Percentiles rank a stretch among this genome's conserved stretches.
These are phyloP conservation scores for Platycercus adscitus DNA, from an alignment of 2,113 vertebrate species.

Conservation along the genomic window DNA sequence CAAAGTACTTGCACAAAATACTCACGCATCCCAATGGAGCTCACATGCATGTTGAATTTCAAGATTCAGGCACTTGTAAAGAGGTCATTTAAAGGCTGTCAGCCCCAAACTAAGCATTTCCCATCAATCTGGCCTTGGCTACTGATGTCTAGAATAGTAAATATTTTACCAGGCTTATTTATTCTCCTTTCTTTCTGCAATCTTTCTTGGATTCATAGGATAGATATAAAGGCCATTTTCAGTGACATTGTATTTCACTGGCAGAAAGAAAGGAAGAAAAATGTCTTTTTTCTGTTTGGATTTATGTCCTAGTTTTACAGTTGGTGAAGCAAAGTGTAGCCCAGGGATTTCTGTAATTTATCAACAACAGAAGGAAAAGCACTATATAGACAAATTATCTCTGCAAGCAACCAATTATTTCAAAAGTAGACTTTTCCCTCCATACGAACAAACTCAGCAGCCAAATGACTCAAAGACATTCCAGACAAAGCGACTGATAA, in stretches of 20 bases:
- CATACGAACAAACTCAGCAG: neutral
- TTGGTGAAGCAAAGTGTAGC: constrained; percentile 27
- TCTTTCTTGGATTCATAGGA: neutral
- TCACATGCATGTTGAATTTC: neutral
- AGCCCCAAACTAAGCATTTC: constrained; percentile 21
- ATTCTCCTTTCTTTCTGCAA: neutral
- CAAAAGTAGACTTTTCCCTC: constrained; percentile 19
- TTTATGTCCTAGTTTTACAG: constrained; percentile 39
- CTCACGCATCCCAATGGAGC: neutral
- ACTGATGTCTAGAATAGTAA: constrained; percentile 13
- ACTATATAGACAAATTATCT: neutral
- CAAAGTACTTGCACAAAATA: neutral
- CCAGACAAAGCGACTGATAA: constrained; percentile 6
- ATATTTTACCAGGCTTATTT: constrained; percentile 34
- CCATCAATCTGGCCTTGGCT: constrained; percentile 33
- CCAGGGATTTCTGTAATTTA: constrained; percentile 26
- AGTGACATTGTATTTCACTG: neutral
- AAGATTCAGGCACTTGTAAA: neutral
- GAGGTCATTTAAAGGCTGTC: constrained; percentile 44
- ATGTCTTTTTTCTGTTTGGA: neutral
- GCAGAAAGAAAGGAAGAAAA: neutral
- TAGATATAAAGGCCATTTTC: neutral
- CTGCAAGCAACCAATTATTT: constrained; percentile 21
- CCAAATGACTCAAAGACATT: constrained; percentile 18
- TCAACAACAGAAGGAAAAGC: neutral